Evolutionary conservation across 2,797 vertebrate species (phyloP), one percentile per base, ranked within the genome.

Genomic region (Tauraco hartlaubi): DNA sequence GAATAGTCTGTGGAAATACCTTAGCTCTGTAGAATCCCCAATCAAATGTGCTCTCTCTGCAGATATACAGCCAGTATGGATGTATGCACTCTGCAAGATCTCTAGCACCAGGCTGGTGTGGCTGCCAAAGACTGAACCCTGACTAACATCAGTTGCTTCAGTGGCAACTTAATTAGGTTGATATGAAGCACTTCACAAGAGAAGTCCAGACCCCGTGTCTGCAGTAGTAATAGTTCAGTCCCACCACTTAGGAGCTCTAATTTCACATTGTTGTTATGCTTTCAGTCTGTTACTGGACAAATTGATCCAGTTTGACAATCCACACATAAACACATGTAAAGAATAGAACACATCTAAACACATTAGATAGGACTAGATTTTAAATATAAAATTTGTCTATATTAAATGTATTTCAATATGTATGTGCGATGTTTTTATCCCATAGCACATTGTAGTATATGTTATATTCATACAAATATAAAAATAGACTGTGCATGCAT

Each of bases 41-140:
- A 2, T 20, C 0, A 14, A 51, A 25, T 25, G 8, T 33, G 25
- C 15, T 46, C 0, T 12, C 5, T 49, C n/a, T 79, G 48, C 46
- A 69, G 33, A 29, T 19, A 14, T 75, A 5, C 33, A 81, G 54
- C 22, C 25, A 19, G 18, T 3, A 17, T 46, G 49, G 37, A 59
- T 26, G 15, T 52, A 6, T 0, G 2, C 0, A 2, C 25, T 21
- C 39, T 55, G 12, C 2, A 4, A 13, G 10, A 19, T 39, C 37
- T 58, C n/a, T 35, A 35, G 35, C 48, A 51, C 10, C 43, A 82
- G 15, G 33, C 14, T 44, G 7, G 9, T 3, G 14, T 33, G 33
- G 15, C 49, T 84, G 49, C 54, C 41, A 44, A 35, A 20, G 71
- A 8, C n/a, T 41, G 23, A 51, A 41, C 18, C 20, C 9, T 33